Evolutionary conservation across 2,888 invertebrate genomes (phyloP).

Genomic region (Crematogaster levior): DNA sequence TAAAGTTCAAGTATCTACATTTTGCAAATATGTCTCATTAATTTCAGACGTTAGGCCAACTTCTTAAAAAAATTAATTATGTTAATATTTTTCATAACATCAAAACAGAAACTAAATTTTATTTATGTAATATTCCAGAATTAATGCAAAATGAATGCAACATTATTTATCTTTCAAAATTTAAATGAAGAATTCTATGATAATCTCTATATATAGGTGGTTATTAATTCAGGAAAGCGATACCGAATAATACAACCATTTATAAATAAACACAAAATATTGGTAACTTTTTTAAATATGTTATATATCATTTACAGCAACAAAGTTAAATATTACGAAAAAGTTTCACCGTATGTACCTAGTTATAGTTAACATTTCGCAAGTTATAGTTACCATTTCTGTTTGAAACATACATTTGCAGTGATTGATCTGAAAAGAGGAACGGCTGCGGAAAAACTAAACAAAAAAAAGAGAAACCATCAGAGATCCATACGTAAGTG

Average conservation of each 20-base stretch:
- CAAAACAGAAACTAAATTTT: slow-evolving; percentile 1
- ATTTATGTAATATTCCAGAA: neutral
- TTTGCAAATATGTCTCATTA: neutral
- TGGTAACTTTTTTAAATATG: neutral
- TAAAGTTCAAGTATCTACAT: neutral
- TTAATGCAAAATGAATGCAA: neutral
- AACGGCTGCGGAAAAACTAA: neutral
- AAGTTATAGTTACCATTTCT: slow-evolving; percentile 25
- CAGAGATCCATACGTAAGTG: neutral
- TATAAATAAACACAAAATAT: slow-evolving; percentile 4
- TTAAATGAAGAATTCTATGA: neutral
- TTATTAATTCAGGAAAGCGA: slow-evolving; percentile 2
- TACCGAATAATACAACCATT: neutral
- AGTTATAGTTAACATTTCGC: slow-evolving; percentile 14
- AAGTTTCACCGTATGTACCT: slow-evolving; percentile 15
- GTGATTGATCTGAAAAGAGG: slow-evolving; percentile 1
- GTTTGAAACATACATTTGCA: slow-evolving; percentile 10
- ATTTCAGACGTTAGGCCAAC: neutral
- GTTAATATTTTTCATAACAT: neutral
- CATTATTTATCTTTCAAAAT: slow-evolving; percentile 1
- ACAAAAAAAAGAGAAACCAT: neutral
- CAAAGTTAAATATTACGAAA: slow-evolving; percentile 19
- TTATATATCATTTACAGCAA: slow-evolving; percentile 31
- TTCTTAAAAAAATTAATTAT: neutral
- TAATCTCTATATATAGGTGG: neutral